Conservation (phyloP, 2,113 vertebrate species). For the Scalopus aquaticus region DNA sequence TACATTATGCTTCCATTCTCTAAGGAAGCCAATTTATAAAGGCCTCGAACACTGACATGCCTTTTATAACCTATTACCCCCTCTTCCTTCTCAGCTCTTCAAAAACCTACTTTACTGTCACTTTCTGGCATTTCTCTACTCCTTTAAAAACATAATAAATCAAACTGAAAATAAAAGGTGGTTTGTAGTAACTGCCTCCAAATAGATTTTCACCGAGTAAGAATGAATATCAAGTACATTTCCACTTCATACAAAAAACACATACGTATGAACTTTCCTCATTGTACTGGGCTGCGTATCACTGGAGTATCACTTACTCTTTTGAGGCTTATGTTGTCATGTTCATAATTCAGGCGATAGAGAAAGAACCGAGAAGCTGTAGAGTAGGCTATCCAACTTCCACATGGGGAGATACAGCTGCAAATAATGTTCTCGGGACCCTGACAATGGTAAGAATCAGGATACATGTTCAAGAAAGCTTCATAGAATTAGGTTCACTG, state of each 20-base stretch:
- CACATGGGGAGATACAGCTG: slow-evolving; percentile 93
- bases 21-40: background rate
- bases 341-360: slow-evolving; percentile 85
- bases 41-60: background rate
- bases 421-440: slow-evolving; percentile 93
- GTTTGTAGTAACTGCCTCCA: background rate
- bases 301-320: slow-evolving; percentile 84
- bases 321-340: slow-evolving; percentile 84
- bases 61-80: background rate
- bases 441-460: slow-evolving; percentile 78
- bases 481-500: background rate
- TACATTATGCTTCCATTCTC: background rate
- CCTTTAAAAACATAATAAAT: slow-evolving; percentile 8
- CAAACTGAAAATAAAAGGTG: slow-evolving; percentile 2
- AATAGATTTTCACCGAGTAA: background rate
- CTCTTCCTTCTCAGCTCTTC: background rate
- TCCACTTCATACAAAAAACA: background rate
- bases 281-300: accelerated
- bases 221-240: background rate
- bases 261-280: background rate
- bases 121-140: background rate
- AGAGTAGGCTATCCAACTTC: slow-evolving; percentile 92
- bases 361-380: slow-evolving; percentile 89
- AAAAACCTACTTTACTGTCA: background rate
- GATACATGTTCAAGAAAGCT: background rate